These are phyloP conservation scores for Lysandra coridon DNA, from an alignment of 2,888 invertebrate genomes.

Conservation along the genomic window DNA sequence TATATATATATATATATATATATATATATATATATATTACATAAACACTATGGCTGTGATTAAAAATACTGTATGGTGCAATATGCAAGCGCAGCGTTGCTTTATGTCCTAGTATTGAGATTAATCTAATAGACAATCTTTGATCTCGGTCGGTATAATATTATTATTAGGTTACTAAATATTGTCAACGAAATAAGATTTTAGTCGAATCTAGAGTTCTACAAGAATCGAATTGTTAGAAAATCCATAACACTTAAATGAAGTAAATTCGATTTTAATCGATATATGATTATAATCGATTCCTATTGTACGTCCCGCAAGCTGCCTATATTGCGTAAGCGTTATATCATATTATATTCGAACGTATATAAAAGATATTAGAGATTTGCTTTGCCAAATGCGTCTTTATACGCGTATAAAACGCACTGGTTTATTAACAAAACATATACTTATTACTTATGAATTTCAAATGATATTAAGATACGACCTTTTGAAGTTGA, in stretches of 20 bases:
- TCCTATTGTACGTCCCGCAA: neutral
- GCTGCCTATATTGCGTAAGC: neutral
- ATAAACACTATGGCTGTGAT: slow-evolving; percentile 13
- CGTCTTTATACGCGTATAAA: slow-evolving; percentile 4
- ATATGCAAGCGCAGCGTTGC: neutral
- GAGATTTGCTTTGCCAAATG: slow-evolving; percentile 8
- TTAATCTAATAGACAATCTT: no score
- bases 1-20: neutral
- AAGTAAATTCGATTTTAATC: neutral
- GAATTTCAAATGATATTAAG: no score
- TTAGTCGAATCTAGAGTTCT: neutral
- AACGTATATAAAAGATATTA: slow-evolving; percentile 9
- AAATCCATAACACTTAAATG: neutral
- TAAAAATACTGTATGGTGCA: slow-evolving; percentile 11
- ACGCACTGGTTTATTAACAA: slow-evolving; percentile 10
- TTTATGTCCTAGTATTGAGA: neutral
- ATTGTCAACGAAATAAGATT: no score
- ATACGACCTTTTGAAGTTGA: no score
- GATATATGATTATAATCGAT: neutral
- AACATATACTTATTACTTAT: neutral
- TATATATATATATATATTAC: neutral
- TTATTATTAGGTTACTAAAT: no score
- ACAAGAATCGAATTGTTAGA: neutral
- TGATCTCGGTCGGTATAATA: neutral
- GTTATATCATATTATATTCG: slow-evolving; percentile 12